Evolutionary conservation across 2,797 vertebrate genomes (phyloP), one percentile per base, ranked within the genome.

Genomic region (Pipistrellus pipistrellus): DNA sequence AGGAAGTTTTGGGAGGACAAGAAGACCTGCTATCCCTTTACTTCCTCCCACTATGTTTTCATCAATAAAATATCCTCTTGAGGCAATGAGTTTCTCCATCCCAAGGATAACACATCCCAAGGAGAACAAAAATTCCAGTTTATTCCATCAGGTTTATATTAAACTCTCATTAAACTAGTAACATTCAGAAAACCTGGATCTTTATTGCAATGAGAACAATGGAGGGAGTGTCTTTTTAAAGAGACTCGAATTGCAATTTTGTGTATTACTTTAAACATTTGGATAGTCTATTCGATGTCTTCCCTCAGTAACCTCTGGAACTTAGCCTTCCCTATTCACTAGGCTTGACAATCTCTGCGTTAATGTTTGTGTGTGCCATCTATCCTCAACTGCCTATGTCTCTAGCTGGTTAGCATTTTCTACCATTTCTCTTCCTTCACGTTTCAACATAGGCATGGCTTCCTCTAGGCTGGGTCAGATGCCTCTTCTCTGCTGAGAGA

Each of bases 11-110:
- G n/a, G 30, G 35, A 85, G 11, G 38, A 32, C 32, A 48, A 46
- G 55, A 51, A 90, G 30, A 9, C 3, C 48, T 85, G 27, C 8
- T 11, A 51, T 72, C 18, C 76, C 44, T 77, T 71, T 15, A 59
- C 25, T 13, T 44, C 23, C 25, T 27, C 83, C 8, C 30, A 27
- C 18, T 4, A 38, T 38, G 9, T 51, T 92, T 87, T 91, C 48
- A 81, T 71, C 71, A 95, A 89, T 82, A 96, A 92, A 95, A 84
- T n/a, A 84, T 87, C 92, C 48, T 59, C 91, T 91, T 92, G 68
- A 81, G 38, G 81, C 94, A 94, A 91, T 85, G 73, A 94, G 55
- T 59, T 94, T 93, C 32, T 91, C 73, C 41, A 93, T 93, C 84
- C 85, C 44, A 44, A 1, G 44, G 44, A 44, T 44, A 94, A 95